Evolutionary conservation across 1,140 invertebrate genomes (phyloP).

Genomic region (Armadillidium nasatum): DNA sequence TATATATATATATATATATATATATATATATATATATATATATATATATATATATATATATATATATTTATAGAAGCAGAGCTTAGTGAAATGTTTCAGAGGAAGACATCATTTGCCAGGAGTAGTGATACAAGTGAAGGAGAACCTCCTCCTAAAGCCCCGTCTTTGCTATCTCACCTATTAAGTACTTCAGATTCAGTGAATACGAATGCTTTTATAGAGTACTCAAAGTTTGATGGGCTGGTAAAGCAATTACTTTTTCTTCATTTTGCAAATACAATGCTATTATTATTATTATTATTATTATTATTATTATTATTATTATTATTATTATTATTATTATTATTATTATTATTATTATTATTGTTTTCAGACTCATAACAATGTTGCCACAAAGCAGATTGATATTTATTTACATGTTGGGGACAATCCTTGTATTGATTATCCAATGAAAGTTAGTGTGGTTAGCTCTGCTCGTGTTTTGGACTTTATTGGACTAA

Average conservation of each 20-base stretch:
- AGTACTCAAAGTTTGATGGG: conserved; percentile 6
- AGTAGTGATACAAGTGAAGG: background rate
- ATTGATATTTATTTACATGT: background rate
- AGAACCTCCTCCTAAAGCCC: background rate
- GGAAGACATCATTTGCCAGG: background rate
- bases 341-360: no score
- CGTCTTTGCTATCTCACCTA: background rate
- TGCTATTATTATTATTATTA: no score
- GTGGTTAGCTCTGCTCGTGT: conserved; percentile 63
- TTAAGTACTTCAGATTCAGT: background rate
- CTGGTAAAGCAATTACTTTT: background rate
- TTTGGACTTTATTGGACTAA: conserved; percentile 86
- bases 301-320: no score
- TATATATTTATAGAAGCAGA: background rate
- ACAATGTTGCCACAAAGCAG: background rate
- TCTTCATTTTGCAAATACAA: no score
- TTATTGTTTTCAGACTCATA: background rate
- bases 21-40: no score
- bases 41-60: no score
- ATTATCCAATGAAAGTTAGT: conserved; percentile 2
- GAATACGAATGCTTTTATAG: background rate
- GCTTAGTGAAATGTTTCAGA: conserved; percentile 1
- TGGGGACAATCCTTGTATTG: background rate
- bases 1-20: no score
- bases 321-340: no score